Evolutionary conservation across 2,113 vertebrate species (phyloP).

Genomic region (Glaucidium brasilianum): DNA sequence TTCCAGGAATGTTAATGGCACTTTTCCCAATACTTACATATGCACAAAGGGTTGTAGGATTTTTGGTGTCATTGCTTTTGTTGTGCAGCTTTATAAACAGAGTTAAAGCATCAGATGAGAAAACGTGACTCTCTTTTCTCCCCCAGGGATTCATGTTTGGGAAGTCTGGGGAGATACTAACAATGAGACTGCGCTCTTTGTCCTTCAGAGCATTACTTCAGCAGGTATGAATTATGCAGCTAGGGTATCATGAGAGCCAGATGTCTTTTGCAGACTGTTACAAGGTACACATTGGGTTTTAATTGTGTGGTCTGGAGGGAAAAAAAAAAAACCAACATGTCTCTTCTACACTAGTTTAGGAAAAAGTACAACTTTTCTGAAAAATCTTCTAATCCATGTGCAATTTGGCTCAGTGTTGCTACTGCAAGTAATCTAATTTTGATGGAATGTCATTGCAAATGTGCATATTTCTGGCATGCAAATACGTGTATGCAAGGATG

Average conservation of each 20-base stretch:
- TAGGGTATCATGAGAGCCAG: background rate
- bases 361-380: background rate
- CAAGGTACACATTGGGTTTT: background rate
- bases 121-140: background rate
- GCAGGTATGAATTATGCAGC: slow-evolving; percentile 64
- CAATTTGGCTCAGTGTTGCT: background rate
- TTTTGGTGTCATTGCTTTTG: background rate
- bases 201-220: slow-evolving; percentile 72
- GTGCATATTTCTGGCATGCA: background rate
- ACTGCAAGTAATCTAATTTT: background rate
- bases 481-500: background rate
- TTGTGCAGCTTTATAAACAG: background rate
- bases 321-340: background rate
- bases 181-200: slow-evolving; percentile 69
- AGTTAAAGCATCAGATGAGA: background rate
- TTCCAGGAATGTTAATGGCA: background rate
- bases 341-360: background rate
- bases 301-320: background rate
- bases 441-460: background rate
- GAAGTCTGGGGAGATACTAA: slow-evolving; percentile 73
- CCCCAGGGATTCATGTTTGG: slow-evolving; percentile 78
- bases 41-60: background rate
- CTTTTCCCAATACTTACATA: background rate
- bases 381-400: background rate
- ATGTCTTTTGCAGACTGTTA: background rate